These are phyloP conservation scores for Eumaeus atala DNA, from an alignment of 1,140 invertebrate genomes.

Conservation along the genomic window DNA sequence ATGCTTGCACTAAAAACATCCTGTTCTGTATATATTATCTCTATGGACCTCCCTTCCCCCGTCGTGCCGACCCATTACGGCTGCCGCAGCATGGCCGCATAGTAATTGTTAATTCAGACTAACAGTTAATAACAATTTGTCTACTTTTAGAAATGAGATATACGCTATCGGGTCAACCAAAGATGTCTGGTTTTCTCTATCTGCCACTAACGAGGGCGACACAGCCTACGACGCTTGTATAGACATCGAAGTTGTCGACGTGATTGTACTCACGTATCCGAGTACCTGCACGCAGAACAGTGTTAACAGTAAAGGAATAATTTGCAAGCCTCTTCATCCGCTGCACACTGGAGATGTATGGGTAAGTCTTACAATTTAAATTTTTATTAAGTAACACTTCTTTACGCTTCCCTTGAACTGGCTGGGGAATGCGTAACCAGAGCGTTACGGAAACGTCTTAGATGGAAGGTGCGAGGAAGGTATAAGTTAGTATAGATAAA, in stretches of 20 bases:
- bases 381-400: too few species aligned
- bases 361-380: slow-evolving; percentile 15
- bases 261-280: slow-evolving; percentile 3
- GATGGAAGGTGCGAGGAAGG: too few species aligned
- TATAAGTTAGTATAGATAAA: too few species aligned
- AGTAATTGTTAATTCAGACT: not conserved
- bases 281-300: slow-evolving; percentile 12
- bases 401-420: too few species aligned
- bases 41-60: too few species aligned
- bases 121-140: not conserved
- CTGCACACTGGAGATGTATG: slow-evolving; percentile 15
- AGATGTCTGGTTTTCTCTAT: slow-evolving; percentile 16
- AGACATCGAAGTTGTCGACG: slow-evolving; percentile 12
- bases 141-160: slow-evolving; percentile 12
- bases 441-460: too few species aligned
- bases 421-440: too few species aligned
- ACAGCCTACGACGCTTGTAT: slow-evolving; percentile 31
- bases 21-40: too few species aligned
- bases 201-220: slow-evolving; percentile 26
- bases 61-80: too few species aligned
- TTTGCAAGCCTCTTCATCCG: slow-evolving; percentile 13
- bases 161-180: slow-evolving; percentile 22
- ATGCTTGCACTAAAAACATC: too few species aligned
- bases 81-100: too few species aligned
- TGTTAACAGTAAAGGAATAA: not conserved